Conservation (phyloP, 2,888 invertebrate species). For the Metellina segmentata region DNA sequence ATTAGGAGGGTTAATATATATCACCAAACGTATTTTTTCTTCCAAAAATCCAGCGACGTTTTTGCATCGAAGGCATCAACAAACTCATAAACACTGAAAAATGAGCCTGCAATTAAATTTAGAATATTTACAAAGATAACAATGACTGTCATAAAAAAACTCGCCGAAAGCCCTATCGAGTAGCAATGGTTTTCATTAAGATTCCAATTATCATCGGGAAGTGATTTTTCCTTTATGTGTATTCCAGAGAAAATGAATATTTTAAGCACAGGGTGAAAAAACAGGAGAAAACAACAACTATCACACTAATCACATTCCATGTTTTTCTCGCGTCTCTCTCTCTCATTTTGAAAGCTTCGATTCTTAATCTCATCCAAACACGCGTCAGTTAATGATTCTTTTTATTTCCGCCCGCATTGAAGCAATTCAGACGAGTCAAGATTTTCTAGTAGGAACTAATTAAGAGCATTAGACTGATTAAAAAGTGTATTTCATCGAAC, state of each 20-base stretch:
- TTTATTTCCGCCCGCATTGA: not conserved
- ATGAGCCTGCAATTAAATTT: constrained; percentile 25
- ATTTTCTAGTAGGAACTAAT: constrained; percentile 23
- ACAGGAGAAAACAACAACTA: constrained; percentile 4
- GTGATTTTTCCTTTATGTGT: constrained; percentile 21
- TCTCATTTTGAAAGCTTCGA: not conserved
- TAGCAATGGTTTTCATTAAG: constrained; percentile 26
- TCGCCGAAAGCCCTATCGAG: not conserved
- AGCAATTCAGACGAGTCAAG: not conserved
- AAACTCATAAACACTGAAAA: constrained; percentile 38
- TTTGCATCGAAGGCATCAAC: constrained; percentile 15
- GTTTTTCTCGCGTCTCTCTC: constrained; percentile 9
- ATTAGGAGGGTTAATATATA: not conserved
- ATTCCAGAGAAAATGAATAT: constrained; percentile 11
- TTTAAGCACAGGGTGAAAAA: not conserved
- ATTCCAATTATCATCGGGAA: constrained; percentile 12
- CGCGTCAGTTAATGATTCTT: not conserved
- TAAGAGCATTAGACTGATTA: constrained; percentile 41
- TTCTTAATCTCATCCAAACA: not conserved
- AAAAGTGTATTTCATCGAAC: constrained; percentile 31
- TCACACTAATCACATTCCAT: constrained; percentile 19
- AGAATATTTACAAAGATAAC: constrained; percentile 38
- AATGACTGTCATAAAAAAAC: constrained; percentile 1
- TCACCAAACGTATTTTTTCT: not conserved
- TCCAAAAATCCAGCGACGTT: not conserved